Base-by-base conservation (phyloP, 2,797 vertebrate species). In the Cossypha heuglini region DNA sequence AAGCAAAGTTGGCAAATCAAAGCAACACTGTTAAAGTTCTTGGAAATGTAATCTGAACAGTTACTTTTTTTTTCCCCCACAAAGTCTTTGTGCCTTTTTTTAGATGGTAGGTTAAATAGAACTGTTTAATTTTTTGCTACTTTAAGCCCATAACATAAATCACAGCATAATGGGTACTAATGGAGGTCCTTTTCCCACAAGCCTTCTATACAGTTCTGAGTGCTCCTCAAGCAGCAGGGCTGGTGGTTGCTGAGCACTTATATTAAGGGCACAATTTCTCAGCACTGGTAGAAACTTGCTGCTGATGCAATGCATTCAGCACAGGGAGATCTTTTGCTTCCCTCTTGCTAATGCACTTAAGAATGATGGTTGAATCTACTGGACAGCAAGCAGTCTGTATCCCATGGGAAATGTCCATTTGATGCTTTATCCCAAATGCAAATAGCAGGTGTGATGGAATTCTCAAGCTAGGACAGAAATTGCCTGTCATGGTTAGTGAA, bases 51-150 rank as follows among this genome's bases (percentile, higher is more conserved):
- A 90, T 93, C 75, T 84, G 89, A 95, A 88, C 91, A 87, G 69
- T 90, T 91, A 62, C 22, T 26, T 8, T 93, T 89, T 37, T 90
- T 85, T 11, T 78, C 35, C 57, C 93, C 58, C 94, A 92, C 83
- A 40, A 81, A 95, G 86, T 95, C 94, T 90, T 97, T 84, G 97
- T 98, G 97, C 97, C 98, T 98, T 97, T 95, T 95, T 96, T 97
- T 91, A 91, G 95, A 96, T 75, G 33, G 77, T 95, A 92, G 87
- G 90, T 77, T 83, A 80, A 90, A 86, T 33, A 67, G 81, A 43
- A 78, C 46, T 55, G 54, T 88, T 87, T 88, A 63, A 80, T 93
- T 89, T 95, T 85, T 94, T 86, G 66, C 88, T 87, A 69, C 97
- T 96, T 91, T 91, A 67, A 96, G 55, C 61, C 38, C 75, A 69